Evolutionary conservation across 2,888 invertebrate genomes (phyloP), one percentile per base, ranked within the genome.

Genomic region (Nipponacmea schrenckii): DNA sequence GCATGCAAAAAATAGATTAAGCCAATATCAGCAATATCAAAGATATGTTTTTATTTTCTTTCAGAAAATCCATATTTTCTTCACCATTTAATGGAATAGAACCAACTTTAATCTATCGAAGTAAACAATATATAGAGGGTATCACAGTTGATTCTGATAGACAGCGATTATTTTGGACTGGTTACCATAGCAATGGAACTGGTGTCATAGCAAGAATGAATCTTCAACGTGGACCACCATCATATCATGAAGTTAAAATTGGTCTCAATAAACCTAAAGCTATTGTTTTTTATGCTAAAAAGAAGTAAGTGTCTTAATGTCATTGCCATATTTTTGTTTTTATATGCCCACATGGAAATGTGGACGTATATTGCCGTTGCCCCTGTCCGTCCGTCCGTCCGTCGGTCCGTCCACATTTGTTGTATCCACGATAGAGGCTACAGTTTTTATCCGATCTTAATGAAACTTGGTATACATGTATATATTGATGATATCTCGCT

Each of bases 161-260:
- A 46, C 81, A 82, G 68, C 74, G 80, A 17, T 72, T 85, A 3
- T 85, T 79, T 74, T 85, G 84, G 83, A 81, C 84, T 5, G 81
- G 78, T 64, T 68, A 76, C 68, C 62, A 65, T 62, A 74, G 70
- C 46, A 77, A 77, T 20, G 75, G 75, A 5, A 71, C 73, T 20
- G 81, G 82, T 27, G 74, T 78, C 50, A 81, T 85, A 20, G 82
- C 80, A 12, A 77, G 80, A 39, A 71, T 84, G 48, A 79, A 78
- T 66, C 66, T 83, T 8, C 75, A 77, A 27, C 75, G 77, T 14
- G 81, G 80, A 48, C 72, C 70, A 15, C 66, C 64, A 20, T 78
- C 81, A 1, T 80, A 81, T 62, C 79, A 78, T 39, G 76, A 76
- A 39, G 74, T 84, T 14, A 67, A 81, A 20, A 74, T 73, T 0